These are phyloP conservation scores for Lithophane socia DNA, from an alignment of 2,888 invertebrate species.

Conservation along the genomic window DNA sequence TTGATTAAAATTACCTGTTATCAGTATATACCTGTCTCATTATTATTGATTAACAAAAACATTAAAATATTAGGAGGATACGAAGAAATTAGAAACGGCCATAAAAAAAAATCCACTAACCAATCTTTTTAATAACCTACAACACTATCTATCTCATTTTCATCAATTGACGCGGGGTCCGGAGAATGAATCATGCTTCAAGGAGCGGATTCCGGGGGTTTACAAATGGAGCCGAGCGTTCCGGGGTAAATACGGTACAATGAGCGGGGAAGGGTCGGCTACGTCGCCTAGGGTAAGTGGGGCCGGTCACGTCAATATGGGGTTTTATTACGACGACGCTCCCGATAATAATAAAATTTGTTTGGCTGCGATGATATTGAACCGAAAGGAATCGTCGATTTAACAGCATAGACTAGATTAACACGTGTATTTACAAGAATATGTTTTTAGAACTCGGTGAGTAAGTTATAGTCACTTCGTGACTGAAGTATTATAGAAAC, in stretches of 20 bases:
- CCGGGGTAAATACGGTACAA: constrained; percentile 89
- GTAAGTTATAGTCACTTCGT: constrained; percentile 24
- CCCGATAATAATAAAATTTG: constrained; percentile 86
- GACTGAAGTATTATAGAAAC: constrained; percentile 35
- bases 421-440: constrained; percentile 7
- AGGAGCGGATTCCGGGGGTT: constrained; percentile 89
- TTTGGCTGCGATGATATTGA: constrained; percentile 78
- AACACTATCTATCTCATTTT: constrained; percentile 80
- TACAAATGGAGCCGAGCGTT: constrained; percentile 88
- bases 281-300: constrained; percentile 88
- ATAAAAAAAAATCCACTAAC: not conserved
- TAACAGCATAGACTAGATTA: constrained; percentile 44
- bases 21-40: not conserved
- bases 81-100: not conserved
- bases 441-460: constrained; percentile 2
- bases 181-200: constrained; percentile 89
- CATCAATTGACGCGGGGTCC: constrained; percentile 83
- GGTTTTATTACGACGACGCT: constrained; percentile 86
- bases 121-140: constrained; percentile 56
- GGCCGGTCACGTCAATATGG: constrained; percentile 89
- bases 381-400: constrained; percentile 53
- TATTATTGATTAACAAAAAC: not conserved
- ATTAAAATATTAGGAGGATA: not conserved
- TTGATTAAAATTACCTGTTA: constrained; percentile 2
- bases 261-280: constrained; percentile 87